Conservation (phyloP, 92 coral and sea anemone genomes). For the Heliopora coerulea region DNA sequence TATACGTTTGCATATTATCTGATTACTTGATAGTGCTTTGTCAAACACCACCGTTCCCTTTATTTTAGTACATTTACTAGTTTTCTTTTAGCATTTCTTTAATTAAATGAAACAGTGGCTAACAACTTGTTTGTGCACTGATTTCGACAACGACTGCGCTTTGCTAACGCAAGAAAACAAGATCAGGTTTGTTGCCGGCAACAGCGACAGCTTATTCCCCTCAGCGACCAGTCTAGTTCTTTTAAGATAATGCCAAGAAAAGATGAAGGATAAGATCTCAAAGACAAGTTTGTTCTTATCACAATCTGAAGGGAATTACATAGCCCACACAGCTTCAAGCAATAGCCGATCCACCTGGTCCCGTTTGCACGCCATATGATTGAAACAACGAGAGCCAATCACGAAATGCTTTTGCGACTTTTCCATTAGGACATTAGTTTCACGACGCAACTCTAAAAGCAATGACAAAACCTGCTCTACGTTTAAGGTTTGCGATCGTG, state of each 20-base stretch:
- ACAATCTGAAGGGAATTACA: conserved; percentile 41
- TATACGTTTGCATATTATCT: conserved; percentile 45
- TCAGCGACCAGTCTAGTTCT: conserved; percentile 41
- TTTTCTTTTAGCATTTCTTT: background rate
- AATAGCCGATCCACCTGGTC: conserved; percentile 46
- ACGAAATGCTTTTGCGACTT: conserved; percentile 29
- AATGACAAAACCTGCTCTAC: conserved; percentile 2
- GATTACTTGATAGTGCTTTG: conserved; percentile 37
- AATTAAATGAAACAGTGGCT: conserved; percentile 14
- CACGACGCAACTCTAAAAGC: conserved; percentile 25
- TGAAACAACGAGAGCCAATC: conserved; percentile 39
- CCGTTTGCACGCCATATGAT: conserved; percentile 44
- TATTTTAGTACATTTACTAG: conserved; percentile 21
- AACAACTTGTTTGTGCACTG: conserved; percentile 23
- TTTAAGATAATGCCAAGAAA: conserved; percentile 45
- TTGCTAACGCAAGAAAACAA: background rate
- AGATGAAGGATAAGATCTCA: conserved; percentile 45
- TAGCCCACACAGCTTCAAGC: conserved; percentile 47
- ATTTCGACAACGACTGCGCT: background rate
- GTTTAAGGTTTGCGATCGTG: background rate
- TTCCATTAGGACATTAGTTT: conserved; percentile 34
- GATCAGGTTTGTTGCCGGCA: conserved; percentile 17
- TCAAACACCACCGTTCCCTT: conserved; percentile 18
- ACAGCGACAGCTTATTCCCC: conserved; percentile 21
- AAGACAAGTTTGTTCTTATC: conserved; percentile 44